phyloP scores from a whole-genome alignment of 37 sponge, comb jelly and placozoan species.

The Corticium candelabrum region DNA sequence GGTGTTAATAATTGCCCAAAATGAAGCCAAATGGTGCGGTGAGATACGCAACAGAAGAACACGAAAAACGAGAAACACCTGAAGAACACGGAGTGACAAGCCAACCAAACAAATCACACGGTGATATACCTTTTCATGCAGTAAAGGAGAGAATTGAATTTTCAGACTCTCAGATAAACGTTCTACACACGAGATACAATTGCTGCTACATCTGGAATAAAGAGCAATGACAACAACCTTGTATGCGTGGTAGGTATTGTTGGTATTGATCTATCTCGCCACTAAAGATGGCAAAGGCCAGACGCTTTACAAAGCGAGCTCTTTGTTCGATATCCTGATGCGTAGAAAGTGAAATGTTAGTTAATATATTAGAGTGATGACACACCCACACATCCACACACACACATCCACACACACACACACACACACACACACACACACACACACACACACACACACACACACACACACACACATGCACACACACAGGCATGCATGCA shows the following conservation, averaged over 20 bases:
- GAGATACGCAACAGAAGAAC: conserved; percentile 57
- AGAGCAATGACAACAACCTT: conserved; percentile 22
- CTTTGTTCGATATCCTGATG: conserved; percentile 30
- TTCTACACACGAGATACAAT: not conserved
- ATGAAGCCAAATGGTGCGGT: conserved; percentile 41
- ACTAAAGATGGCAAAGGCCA: conserved; percentile 50
- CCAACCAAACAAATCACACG: not conserved
- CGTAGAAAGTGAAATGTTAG: too few relatives aligned
- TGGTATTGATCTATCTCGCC: conserved; percentile 53
- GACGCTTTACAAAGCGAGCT: conserved; percentile 45
- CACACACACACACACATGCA: too few relatives aligned
- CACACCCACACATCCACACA: not conserved
- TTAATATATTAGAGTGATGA: too few relatives aligned
- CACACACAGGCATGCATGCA: too few relatives aligned
- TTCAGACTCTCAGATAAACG: conserved; percentile 3
- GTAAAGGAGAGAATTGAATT: not conserved
- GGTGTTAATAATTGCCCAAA: conserved; percentile 69
- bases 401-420: too few relatives aligned
- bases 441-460: too few relatives aligned
- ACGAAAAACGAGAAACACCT: conserved; percentile 57
- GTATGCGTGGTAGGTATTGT: conserved; percentile 42
- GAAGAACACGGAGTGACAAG: not conserved
- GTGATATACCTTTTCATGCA: conserved; percentile 12
- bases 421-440: conserved; percentile 3
- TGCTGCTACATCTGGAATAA: not conserved